Base-by-base conservation (phyloP, 64 coral and sea anemone species). In the Exaiptasia diaphana region DNA sequence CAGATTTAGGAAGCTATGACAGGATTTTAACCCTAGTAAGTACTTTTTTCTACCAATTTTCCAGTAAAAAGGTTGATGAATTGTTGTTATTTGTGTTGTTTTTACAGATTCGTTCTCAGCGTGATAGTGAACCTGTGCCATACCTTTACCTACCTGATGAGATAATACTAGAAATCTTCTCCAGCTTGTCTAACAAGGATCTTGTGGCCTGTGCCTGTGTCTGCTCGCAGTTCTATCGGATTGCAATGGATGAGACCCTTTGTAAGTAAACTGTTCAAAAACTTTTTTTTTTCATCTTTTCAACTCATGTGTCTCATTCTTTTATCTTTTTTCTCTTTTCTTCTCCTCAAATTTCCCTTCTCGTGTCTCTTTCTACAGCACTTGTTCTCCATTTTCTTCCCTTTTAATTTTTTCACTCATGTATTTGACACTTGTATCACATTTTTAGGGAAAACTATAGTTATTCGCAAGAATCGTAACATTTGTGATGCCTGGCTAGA, bases 61-160 rank as follows among this genome's bases (percentile, higher is more conserved):
- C 25, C 3, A n/a, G 18, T 73, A 73, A 14, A 68, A 68, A n/a
- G n/a, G n/a, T n/a, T n/a, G n/a, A n/a, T n/a, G n/a, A n/a, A n/a
- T n/a, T n/a, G n/a, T n/a, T n/a, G 4, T 27, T 24, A 46, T 40
- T 20, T 60, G 31, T 14, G 34, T 60, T 77, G 5, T 50, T 57
- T 24, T 20, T 33, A 33, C 69, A 99, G 95, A 99, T 99, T 78
- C 84, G 85, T 49, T 93, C 65, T 25, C 90, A 93, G 36, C 85
- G 54, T n/a, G 83, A 83, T 28, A 77, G 75, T 71, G 86, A 95
- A 0, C 85, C 89, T n/a, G 33, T 79, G 28, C 85, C 95, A 41
- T 99, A 70, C 57, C 67, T 99, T 0, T 99, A 74, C 65, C 85
- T 99, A 24, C 95, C 95, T 46, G 95, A 99, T 41, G 95, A 99